Base-by-base conservation (phyloP, 2,113 vertebrate genomes). In the Theropithecus gelada region DNA sequence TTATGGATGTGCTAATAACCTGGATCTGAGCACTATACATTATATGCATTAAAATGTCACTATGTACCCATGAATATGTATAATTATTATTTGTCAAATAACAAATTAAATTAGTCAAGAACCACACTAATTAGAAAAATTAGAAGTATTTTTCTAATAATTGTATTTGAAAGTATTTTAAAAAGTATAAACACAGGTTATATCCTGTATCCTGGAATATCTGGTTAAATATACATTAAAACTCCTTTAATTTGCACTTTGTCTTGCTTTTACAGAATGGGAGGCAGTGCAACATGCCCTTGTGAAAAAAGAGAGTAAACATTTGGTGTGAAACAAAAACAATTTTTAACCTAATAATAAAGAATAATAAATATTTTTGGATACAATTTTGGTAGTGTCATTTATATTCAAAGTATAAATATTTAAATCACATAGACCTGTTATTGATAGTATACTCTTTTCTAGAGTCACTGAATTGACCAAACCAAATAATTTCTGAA, bases 181-280 rank as follows among this genome's bases (percentile, higher is more conserved):
- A 25, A 95, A 93, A 83, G 30, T n/a, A 64, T 64, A 96, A 96
- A 92, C 12, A 68, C 13, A 50, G 83, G 23, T 93, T 73, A n/a
- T 57, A 1, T n/a, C 88, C 68, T 81, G 8, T 76, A 70, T 14
- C 23, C 52, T 84, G 23, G 30, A 95, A 81, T 75, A 88, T 27
- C n/a, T 45, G 22, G 84, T 89, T 80, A 45, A 93, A 89, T 40
- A 40, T 50, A 89, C 8, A 73, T 52, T 43, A 83, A 80, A 93
- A 96, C 18, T 88, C 38, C 64, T 95, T 93, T 82, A 96, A 93
- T 38, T 88, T 86, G 30, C 38, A 85, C 4, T 78, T 64, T 57
- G 40, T 27, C 43, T 86, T 96, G n/a, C 16, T 80, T 93, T 97
- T 87, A 52, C 17, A 95, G 94, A 92, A 80, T 52, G 18, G 10